Base-by-base conservation (phyloP, 2,797 vertebrate genomes). In the Tadarida brasiliensis region DNA sequence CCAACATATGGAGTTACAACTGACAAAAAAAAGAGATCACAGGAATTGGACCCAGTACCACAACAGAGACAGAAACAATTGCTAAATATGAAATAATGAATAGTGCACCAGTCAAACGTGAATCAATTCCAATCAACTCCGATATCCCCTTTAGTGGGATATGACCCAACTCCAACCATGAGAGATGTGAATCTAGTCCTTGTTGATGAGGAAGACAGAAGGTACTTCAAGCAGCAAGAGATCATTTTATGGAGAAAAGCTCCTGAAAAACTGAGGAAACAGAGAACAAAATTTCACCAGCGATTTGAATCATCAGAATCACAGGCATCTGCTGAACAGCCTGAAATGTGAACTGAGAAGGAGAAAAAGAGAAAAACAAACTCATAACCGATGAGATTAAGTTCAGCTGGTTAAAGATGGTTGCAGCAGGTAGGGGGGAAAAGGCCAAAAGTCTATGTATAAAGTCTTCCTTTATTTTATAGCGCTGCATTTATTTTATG, bases 41-140 rank as follows among this genome's bases (percentile, higher is more conserved):
- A 54, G 99, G 99, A 98, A 99, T 99, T 96, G 99, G 99, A 91
- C 99, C 99, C 17, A 99, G 99, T 97, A 99, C 99, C 12, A 99
- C 99, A 84, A 99, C 99, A 93, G 99, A 99, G 98, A 99, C 99
- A 0, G 99, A 99, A 98, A 99, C 99, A 12, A 99, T 99, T 81
- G 99, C 99, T 68, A 99, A 99, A 98, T 99, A 99, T 74, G 99
- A 99, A 98, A 99, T 99, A 97, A 99, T 99, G 99, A 99, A 99
- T 98, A 99, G 99, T 56, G 99, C 99, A 59, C 99, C 99, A 47
- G 99, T 99, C 89, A 99, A 99, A 99, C 99, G 99, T 98, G 99
- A 99, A 98, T 99, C 99, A 0, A 99, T 99, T 98, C 99, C 99
- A 76, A 99, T 99, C n/a, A n/a, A n/a, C n/a, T n/a, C n/a, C n/a